A percentile compares a stretch with the other conserved stretches of the same genome.
Conservation (phyloP, 1,140 invertebrate genomes). For the Neotoxoptera formosana region DNA sequence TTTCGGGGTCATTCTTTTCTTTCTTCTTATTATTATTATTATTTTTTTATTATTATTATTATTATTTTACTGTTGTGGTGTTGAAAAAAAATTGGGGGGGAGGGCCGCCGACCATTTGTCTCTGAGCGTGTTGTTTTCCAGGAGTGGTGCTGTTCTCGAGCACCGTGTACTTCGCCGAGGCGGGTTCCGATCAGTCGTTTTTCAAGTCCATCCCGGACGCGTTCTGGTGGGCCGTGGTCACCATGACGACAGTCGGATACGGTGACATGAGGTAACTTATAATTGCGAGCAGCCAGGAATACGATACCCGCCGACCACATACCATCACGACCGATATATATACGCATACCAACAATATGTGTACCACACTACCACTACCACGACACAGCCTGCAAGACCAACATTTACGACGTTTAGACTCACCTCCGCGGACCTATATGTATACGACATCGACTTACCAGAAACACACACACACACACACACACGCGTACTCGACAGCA, state of each 20-base stretch:
- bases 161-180: slow-evolving; percentile 98
- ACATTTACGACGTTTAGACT: background rate
- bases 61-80: background rate
- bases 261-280: slow-evolving; percentile 91
- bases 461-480: background rate
- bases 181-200: slow-evolving; percentile 95
- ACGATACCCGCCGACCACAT: slow-evolving; percentile 45
- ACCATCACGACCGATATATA: background rate
- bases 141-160: slow-evolving; percentile 99
- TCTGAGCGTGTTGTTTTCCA: slow-evolving; percentile 68
- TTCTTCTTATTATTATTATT: background rate
- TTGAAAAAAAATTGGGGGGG: background rate
- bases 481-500: background rate
- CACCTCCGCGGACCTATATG: background rate
- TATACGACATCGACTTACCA: background rate
- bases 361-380: background rate
- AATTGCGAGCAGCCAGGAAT: slow-evolving; percentile 60
- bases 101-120: slow-evolving; percentile 35
- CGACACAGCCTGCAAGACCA: too few species aligned
- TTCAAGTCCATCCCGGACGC: slow-evolving; percentile 98
- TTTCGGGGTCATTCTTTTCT: slow-evolving; percentile 15
- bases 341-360: background rate
- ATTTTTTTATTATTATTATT: background rate
- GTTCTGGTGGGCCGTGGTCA: slow-evolving; percentile 99
- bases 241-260: slow-evolving; percentile 98